A percentile compares a stretch with the other conserved stretches of the same genome.
Evolutionary conservation across 2,888 invertebrate species (phyloP).

Genomic region (Acleris cristana): DNA sequence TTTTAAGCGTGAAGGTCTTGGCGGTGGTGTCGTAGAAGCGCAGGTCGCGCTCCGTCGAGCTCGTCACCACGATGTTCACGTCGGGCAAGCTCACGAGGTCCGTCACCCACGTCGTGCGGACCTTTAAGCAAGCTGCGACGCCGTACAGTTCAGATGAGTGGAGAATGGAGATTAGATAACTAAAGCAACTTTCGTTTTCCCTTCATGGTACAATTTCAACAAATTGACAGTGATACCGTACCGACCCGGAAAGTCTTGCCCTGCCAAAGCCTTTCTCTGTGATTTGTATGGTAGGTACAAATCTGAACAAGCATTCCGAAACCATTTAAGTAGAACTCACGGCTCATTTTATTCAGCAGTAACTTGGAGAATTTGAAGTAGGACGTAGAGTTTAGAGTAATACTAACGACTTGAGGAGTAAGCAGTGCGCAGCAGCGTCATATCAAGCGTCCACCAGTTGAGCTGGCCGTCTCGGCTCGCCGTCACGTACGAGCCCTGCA

Average conservation of each 20-base stretch:
- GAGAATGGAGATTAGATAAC: neutral
- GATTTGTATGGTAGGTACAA: too few relatives aligned
- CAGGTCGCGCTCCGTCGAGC: conserved; percentile 90
- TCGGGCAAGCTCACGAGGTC: conserved; percentile 90
- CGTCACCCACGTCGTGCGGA: conserved; percentile 88
- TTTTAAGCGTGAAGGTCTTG: conserved; percentile 88
- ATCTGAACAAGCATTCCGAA: too few relatives aligned
- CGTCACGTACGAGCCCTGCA: conserved; percentile 88
- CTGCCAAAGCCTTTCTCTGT: too few relatives aligned
- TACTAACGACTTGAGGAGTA: conserved; percentile 86
- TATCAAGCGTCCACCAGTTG: conserved; percentile 90
- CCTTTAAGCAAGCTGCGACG: conserved; percentile 81
- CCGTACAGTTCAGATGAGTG: neutral
- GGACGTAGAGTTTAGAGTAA: neutral
- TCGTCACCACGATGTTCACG: conserved; percentile 89
- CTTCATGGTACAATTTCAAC: too few relatives aligned
- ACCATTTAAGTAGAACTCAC: too few relatives aligned
- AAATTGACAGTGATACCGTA: too few relatives aligned
- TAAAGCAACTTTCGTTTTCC: too few relatives aligned
- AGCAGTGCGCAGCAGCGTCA: conserved; percentile 86
- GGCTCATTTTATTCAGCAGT: too few relatives aligned
- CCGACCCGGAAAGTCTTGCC: too few relatives aligned
- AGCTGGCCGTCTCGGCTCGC: conserved; percentile 90
- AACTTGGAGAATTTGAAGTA: neutral
- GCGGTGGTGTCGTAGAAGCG: conserved; percentile 92